Conservation (phyloP, 2,797 vertebrate species). For the Falco rusticolus region DNA sequence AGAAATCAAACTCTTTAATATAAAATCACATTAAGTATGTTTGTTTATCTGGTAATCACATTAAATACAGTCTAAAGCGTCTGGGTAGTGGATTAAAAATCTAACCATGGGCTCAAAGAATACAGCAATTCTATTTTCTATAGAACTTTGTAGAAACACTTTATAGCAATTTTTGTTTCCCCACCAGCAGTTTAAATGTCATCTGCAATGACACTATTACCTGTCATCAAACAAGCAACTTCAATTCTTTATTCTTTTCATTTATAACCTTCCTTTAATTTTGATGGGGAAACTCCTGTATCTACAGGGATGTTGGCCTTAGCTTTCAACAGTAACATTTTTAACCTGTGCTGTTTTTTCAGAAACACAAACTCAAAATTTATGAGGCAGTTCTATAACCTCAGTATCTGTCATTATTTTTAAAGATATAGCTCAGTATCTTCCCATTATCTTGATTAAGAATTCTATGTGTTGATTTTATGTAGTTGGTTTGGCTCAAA, state of each 20-base stretch:
- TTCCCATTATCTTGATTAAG: neutral
- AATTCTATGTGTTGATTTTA: neutral
- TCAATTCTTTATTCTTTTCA: neutral
- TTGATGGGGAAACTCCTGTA: neutral
- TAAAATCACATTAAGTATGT: neutral
- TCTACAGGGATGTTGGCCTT: neutral
- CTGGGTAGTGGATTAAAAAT: neutral
- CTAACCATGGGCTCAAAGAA: neutral
- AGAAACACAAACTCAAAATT: neutral
- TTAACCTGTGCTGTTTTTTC: neutral
- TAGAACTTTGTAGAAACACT: neutral
- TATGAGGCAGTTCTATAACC: neutral
- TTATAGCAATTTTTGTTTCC: neutral
- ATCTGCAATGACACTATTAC: neutral
- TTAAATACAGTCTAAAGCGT: neutral
- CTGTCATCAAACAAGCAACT: neutral
- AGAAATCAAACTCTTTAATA: slow-evolving; percentile 10
- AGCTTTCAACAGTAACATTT: neutral
- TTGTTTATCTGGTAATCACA: neutral
- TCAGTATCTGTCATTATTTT: neutral
- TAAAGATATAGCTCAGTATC: neutral
- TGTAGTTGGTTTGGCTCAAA: neutral
- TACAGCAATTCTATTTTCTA: neutral
- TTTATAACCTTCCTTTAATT: neutral
- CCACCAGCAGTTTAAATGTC: neutral